Evolutionary conservation across 2,113 vertebrate species (phyloP).

Genomic region (Prionailurus bengalensis): DNA sequence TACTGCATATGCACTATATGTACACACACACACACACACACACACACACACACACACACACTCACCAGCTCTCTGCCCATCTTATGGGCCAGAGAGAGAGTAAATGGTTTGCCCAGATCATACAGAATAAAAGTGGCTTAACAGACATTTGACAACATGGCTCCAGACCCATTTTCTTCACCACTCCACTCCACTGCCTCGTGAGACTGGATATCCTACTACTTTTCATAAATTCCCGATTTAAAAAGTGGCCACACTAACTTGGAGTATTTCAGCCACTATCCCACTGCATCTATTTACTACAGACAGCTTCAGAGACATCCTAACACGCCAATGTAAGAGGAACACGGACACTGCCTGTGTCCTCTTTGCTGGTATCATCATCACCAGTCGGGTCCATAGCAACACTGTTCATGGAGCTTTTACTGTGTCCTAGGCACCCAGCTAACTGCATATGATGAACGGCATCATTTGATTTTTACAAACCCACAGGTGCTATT

Average conservation of each 20-base stretch:
- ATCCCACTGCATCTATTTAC: not conserved
- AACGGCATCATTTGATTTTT: not conserved
- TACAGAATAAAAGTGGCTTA: not conserved
- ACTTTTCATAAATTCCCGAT: not conserved
- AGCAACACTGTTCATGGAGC: not conserved
- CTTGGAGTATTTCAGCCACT: not conserved
- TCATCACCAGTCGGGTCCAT: too few species aligned
- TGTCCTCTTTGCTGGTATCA: not conserved
- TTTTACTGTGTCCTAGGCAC: not conserved
- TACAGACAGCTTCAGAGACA: not conserved
- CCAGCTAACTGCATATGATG: not conserved
- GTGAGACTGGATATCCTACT: not conserved
- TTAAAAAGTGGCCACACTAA: not conserved
- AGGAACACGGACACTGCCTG: not conserved
- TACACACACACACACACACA: not conserved
- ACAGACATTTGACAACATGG: not conserved
- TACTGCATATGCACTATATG: not conserved
- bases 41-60: not conserved
- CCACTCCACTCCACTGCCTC: not conserved
- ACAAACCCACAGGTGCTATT: not conserved
- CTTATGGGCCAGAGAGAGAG: not conserved
- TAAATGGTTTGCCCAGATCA: constrained; percentile 10
- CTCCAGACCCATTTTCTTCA: not conserved
- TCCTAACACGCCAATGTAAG: rapidly evolving
- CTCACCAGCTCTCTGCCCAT: not conserved